Percentiles rank a stretch among this genome's conserved stretches.
Evolutionary conservation across 2,888 invertebrate species (phyloP).

Genomic region (Prenolepis imparis): DNA sequence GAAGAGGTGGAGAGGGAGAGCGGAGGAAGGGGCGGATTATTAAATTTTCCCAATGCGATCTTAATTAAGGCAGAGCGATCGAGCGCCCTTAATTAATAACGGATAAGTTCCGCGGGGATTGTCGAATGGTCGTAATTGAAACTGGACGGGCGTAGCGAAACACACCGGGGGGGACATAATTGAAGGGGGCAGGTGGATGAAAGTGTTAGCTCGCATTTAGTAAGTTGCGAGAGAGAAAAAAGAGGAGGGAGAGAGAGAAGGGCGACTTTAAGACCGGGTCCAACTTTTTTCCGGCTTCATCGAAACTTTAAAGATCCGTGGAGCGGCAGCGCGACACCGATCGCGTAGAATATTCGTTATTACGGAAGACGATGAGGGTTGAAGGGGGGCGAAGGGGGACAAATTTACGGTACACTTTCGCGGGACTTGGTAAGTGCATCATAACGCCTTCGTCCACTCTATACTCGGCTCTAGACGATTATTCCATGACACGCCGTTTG

Average conservation of each 20-base stretch:
- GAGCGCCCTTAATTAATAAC: constrained; percentile 48
- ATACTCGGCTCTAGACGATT: constrained; percentile 54
- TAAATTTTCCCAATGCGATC: constrained; percentile 46
- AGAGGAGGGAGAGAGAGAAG: background rate
- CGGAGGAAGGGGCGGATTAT: constrained; percentile 49
- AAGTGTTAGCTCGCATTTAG: constrained; percentile 59
- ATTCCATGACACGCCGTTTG: constrained; percentile 52
- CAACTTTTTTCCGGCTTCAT: constrained; percentile 45
- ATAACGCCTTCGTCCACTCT: constrained; percentile 67
- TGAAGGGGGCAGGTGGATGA: constrained; percentile 65
- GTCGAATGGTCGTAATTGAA: constrained; percentile 65
- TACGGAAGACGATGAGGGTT: background rate
- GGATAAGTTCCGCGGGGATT: constrained; percentile 53
- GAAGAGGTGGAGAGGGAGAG: background rate
- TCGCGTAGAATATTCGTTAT: constrained; percentile 52
- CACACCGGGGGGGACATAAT: constrained; percentile 67
- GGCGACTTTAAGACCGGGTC: constrained; percentile 18
- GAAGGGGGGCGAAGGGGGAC: background rate
- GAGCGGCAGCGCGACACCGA: constrained; percentile 15
- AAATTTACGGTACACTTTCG: constrained; percentile 56
- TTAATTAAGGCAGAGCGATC: constrained; percentile 60
- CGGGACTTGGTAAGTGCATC: constrained; percentile 64
- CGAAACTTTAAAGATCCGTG: constrained; percentile 62
- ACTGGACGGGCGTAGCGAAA: constrained; percentile 60
- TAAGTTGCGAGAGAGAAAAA: constrained; percentile 22